These are phyloP conservation scores for Pangasius djambal DNA, from an alignment of 2,797 vertebrate genomes.

Conservation along the genomic window DNA sequence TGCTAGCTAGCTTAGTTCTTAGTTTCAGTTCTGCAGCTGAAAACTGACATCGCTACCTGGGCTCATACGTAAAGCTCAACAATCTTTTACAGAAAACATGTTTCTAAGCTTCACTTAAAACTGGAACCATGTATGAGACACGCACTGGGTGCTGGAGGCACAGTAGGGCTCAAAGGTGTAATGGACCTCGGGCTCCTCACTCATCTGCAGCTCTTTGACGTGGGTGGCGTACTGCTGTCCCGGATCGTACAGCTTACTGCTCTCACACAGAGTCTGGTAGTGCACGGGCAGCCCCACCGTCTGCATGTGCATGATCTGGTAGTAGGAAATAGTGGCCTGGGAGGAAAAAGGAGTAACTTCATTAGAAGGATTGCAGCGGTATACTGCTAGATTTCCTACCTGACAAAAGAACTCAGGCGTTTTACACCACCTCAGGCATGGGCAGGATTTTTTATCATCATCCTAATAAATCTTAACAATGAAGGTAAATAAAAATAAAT, in stretches of 20 bases:
- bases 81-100: background rate
- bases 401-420: background rate
- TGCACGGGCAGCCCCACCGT: conserved; percentile 89
- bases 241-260: conserved; percentile 94
- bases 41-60: background rate
- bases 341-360: background rate
- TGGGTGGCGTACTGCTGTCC: conserved; percentile 93
- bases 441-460: background rate
- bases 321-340: conserved; percentile 95
- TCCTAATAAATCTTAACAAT: background rate
- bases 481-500: background rate
- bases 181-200: conserved; percentile 76
- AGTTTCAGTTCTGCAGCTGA: background rate
- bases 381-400: background rate
- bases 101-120: background rate
- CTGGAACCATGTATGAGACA: background rate
- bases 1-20: background rate
- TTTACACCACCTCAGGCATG: background rate
- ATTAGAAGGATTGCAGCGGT: background rate
- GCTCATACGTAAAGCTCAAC: background rate
- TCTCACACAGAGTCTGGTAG: conserved; percentile 96
- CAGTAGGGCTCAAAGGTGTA: conserved; percentile 89
- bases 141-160: conserved; percentile 70
- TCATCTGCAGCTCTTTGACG: conserved; percentile 87
- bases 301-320: conserved; percentile 96